These are phyloP conservation scores for Enteromius argenteus DNA, from an alignment of 2,797 vertebrate species.

Conservation along the genomic window DNA sequence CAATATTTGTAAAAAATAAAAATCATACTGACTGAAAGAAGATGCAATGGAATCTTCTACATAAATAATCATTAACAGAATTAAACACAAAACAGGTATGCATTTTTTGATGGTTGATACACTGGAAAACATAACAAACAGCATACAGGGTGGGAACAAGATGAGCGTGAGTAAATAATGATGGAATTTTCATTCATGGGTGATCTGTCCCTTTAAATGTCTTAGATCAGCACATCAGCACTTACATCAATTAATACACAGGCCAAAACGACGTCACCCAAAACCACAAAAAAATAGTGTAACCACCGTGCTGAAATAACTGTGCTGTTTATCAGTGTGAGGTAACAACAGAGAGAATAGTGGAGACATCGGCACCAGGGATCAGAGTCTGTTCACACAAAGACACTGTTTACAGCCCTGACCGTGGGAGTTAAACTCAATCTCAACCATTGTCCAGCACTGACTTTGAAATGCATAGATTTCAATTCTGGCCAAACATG, in stretches of 20 bases:
- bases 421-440: slow-evolving; percentile 68
- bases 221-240: slow-evolving; percentile 1
- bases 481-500: slow-evolving; percentile 47
- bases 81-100: neutral
- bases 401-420: slow-evolving; percentile 67
- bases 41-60: neutral
- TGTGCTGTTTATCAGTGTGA: slow-evolving; percentile 20
- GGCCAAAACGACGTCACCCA: slow-evolving; percentile 23
- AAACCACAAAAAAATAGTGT: neutral
- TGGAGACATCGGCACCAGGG: slow-evolving; percentile 78
- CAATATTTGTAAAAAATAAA: neutral
- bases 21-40: neutral
- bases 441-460: slow-evolving; percentile 61
- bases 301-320: neutral
- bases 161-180: neutral
- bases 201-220: slow-evolving; percentile 10
- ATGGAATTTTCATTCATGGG: neutral
- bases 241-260: slow-evolving; percentile 9
- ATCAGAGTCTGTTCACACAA: slow-evolving; percentile 69
- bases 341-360: slow-evolving; percentile 37
- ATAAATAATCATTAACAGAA: neutral
- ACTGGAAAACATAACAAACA: neutral
- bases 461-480: slow-evolving; percentile 71
- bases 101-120: neutral
- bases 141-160: neutral